These are phyloP conservation scores for Siderastrea siderea DNA, from an alignment of 92 coral and sea anemone genomes.

Conservation along the genomic window DNA sequence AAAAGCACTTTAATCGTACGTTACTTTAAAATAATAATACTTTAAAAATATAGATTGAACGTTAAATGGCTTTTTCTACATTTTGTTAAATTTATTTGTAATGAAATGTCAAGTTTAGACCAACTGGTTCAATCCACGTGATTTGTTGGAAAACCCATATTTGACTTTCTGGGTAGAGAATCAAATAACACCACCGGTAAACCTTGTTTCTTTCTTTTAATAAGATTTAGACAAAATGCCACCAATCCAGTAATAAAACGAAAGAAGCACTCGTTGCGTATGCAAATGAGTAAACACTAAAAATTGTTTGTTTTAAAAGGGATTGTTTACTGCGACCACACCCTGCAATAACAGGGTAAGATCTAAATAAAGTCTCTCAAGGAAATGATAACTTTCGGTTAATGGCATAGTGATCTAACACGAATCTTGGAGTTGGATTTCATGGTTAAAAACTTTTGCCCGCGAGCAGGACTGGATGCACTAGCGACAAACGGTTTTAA, in stretches of 20 bases:
- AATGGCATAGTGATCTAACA: conserved; percentile 36
- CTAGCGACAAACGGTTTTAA: background rate
- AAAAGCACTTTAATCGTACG: background rate
- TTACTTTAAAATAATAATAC: background rate
- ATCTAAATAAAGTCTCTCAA: conserved; percentile 26
- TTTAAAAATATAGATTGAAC: background rate
- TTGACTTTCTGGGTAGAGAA: background rate
- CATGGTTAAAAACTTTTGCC: background rate
- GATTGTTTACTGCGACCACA: conserved; percentile 13
- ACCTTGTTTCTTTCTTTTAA: background rate
- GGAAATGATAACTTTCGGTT: conserved; percentile 5
- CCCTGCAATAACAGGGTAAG: conserved; percentile 9
- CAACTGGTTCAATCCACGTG: background rate
- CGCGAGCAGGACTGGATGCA: background rate
- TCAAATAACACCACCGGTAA: background rate
- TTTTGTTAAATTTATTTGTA: background rate
- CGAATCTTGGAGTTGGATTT: conserved; percentile 19
- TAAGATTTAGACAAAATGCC: background rate
- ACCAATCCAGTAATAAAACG: background rate
- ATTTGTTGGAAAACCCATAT: background rate
- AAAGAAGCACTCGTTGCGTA: background rate
- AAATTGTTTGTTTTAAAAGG: conserved; percentile 15
- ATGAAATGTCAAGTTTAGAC: background rate
- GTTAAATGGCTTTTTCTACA: background rate
- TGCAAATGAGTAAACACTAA: background rate